phyloP scores from a whole-genome alignment of 1,140 invertebrate genomes.

The Macrostomum lignano region DNA sequence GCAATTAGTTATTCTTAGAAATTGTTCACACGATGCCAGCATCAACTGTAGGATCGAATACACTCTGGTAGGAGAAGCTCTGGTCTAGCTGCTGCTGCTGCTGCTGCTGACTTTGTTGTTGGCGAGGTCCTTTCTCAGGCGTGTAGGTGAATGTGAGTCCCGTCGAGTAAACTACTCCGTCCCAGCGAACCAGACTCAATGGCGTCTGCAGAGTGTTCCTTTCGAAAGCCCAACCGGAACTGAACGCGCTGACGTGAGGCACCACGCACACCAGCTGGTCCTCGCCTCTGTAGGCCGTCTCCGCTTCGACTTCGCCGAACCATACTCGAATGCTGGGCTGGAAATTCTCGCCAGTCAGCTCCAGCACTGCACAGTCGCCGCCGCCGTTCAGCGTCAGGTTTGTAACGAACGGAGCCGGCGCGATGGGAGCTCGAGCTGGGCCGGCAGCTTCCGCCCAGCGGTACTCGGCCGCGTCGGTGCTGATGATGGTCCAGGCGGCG shows the following conservation, averaged over 20 bases:
- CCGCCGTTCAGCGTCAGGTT: constrained; percentile 80
- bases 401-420: constrained; percentile 75
- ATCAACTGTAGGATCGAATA: too few species aligned
- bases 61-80: too few species aligned
- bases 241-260: constrained; percentile 74
- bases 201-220: constrained; percentile 67
- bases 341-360: constrained; percentile 88
- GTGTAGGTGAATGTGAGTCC: constrained; percentile 91
- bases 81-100: too few species aligned
- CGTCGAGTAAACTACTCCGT: constrained; percentile 93
- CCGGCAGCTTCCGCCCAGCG: constrained; percentile 98
- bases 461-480: constrained; percentile 94
- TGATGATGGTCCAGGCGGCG: constrained; percentile 98
- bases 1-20: too few species aligned
- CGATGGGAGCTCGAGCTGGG: constrained; percentile 67
- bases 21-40: too few species aligned
- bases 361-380: constrained; percentile 83
- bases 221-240: constrained; percentile 74
- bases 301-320: constrained; percentile 91
- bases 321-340: constrained; percentile 72
- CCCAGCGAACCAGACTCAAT: constrained; percentile 70
- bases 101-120: too few species aligned
- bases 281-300: constrained; percentile 84
- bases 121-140: too few species aligned
- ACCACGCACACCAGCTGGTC: constrained; percentile 85